Evolutionary conservation across 2,888 invertebrate species (phyloP), one percentile per base, ranked within the genome.

Genomic region (Hypena proboscidalis): DNA sequence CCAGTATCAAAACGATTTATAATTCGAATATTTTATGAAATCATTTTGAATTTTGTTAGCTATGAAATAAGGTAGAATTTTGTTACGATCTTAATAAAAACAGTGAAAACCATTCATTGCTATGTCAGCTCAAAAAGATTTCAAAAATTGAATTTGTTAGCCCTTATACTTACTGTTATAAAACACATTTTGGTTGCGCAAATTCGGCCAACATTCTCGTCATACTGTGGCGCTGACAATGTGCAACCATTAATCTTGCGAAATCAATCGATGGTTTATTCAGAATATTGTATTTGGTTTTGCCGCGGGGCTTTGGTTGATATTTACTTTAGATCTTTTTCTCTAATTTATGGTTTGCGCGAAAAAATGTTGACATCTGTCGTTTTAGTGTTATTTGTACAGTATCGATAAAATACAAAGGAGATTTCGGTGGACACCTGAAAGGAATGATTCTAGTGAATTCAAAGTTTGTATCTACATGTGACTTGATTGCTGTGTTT

Each of bases 211-310:
- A 69, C 71, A 74, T 72, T 77, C 74, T 80, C 83, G 83, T 76
- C 86, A 84, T 82, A 84, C 84, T 70, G 80, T 88, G 89, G 76
- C 81, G 84, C 88, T 90, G 88, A 90, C 90, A 90, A 90, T 90
- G 83, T 87, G 79, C 71, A 70, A 85, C 85, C 90, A 91, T 91
- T 90, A 90, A 91, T 91, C 91, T 91, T 91, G 77, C 77, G 80
- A 89, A 91, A 91, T 91, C 90, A 91, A 91, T 91, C 91, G 90
- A 90, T 90, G 88, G 90, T 86, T 88, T 89, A 89, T 88, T 90
- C 87, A 85, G 86, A 88, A 90, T 88, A 87, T 88, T 85, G 87
- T 89, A 84, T 90, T 88, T 83, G 89, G 86, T 81, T 85, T 86
- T 82, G 74, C 85, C 79, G 85, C 83, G 80, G 80, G 80, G 80